These are phyloP conservation scores for Acanthosepion lycidas DNA, from an alignment of 2,888 invertebrate species.

Conservation along the genomic window DNA sequence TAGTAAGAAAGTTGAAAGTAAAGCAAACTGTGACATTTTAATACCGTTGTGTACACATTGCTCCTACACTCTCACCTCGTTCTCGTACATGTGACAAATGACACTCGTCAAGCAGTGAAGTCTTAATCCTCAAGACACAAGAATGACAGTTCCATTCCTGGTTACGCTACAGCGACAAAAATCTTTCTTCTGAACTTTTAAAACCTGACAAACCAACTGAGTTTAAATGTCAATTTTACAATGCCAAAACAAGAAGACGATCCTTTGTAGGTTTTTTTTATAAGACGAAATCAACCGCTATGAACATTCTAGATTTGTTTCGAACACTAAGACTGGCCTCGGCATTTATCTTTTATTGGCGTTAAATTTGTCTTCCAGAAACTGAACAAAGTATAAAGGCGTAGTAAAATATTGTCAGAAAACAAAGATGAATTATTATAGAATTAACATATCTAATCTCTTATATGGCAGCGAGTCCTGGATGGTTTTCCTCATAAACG, in stretches of 20 bases:
- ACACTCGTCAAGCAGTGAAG: constrained; percentile 9
- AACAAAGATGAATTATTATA: no score
- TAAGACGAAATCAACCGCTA: no score
- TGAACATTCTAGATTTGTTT: no score
- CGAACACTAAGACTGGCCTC: no score
- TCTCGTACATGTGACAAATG: background rate
- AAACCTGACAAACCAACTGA: background rate
- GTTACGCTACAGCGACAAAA: constrained; percentile 4
- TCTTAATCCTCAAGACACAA: background rate
- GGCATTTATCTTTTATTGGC: no score
- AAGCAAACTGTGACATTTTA: background rate
- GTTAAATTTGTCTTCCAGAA: no score
- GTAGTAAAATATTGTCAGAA: no score
- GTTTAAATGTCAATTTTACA: background rate
- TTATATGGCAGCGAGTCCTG: no score
- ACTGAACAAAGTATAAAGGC: no score
- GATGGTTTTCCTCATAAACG: no score
- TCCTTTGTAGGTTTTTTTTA: background rate
- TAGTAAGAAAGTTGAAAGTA: background rate
- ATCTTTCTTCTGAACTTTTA: background rate
- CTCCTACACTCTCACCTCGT: background rate
- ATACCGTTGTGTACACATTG: background rate
- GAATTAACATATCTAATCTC: no score
- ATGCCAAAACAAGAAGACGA: background rate
- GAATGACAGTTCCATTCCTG: background rate